Evolutionary conservation across 2,797 vertebrate species (phyloP), one percentile per base, ranked within the genome.

Genomic region (Onychomys leucogaster): DNA sequence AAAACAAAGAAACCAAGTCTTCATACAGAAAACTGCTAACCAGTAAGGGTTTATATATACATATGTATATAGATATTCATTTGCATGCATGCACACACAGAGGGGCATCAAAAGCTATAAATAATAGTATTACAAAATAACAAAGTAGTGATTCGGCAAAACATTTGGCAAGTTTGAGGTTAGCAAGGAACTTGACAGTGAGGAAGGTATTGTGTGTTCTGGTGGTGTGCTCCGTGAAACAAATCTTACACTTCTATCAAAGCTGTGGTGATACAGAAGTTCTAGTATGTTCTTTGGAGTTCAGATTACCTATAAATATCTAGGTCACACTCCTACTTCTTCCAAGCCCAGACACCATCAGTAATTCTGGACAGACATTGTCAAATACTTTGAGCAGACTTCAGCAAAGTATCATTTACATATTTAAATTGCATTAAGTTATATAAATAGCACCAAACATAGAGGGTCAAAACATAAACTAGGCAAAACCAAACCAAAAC

Each of bases 141-240:
- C 9, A 17, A 73, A 73, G 27, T 37, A 46, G 46, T 29, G 3
- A 43, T 69, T 32, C 12, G 29, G 13, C 12, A 27, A 69, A 37
- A 23, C 7, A 52, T 69, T 69, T 46, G 34, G 37, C 9, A 21
- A 34, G n/a, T 61, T 32, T 77, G 27, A 91, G 13, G 25, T 11
- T 11, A 76, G 90, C 10, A 67, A 77, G 41, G 43, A 49, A 71
- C 32, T 14, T n/a, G 21, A 41, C 11, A 32, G 10, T 34, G 32
- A 85, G 11, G 8, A 23, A 25, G 21, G 6, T 0, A 2, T 14
- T 55, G 43, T 23, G 11, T 27, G 43, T 46, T 52, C 37, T 0
- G 16, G 6, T 32, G 12, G 4, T 37, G 7, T 14, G 12, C 29
- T 85, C 34, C 25, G 3, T 34, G 12, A 71, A 55, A 25, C n/a